These are phyloP conservation scores for Neelides folsomi DNA, from an alignment of 2,888 invertebrate species.

Conservation along the genomic window DNA sequence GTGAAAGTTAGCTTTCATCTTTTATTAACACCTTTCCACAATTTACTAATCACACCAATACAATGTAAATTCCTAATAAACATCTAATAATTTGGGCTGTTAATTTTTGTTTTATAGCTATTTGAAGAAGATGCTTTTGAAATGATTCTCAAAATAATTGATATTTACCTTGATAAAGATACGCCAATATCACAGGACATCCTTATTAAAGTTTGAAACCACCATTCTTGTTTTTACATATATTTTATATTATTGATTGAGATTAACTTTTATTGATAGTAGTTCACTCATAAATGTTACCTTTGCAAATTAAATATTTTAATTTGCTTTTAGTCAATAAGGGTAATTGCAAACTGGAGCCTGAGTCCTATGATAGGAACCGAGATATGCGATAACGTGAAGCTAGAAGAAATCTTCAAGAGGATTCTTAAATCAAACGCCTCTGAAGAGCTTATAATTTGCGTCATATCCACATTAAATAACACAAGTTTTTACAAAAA, in stretches of 20 bases:
- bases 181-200: conserved; percentile 26
- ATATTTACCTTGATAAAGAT: conserved; percentile 20
- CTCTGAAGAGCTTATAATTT: conserved; percentile 28
- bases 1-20: conserved; percentile 14
- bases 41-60: too few species aligned
- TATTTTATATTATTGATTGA: too few species aligned
- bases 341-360: conserved; percentile 31
- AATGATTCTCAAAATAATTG: conserved; percentile 22
- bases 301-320: too few species aligned
- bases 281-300: too few species aligned
- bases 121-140: conserved; percentile 20
- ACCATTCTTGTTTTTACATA: too few species aligned
- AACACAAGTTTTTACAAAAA: conserved; percentile 31
- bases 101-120: conserved; percentile 12
- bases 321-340: conserved; percentile 14
- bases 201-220: conserved; percentile 25
- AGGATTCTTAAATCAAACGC: conserved; percentile 12
- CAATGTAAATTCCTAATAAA: not conserved
- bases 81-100: not conserved
- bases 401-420: conserved; percentile 22
- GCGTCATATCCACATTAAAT: conserved; percentile 29
- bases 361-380: conserved; percentile 25
- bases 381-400: conserved; percentile 25
- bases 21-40: too few species aligned
- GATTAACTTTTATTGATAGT: too few species aligned